Conservation (phyloP, 2,888 invertebrate genomes). For the Agrochola lychnidis region DNA sequence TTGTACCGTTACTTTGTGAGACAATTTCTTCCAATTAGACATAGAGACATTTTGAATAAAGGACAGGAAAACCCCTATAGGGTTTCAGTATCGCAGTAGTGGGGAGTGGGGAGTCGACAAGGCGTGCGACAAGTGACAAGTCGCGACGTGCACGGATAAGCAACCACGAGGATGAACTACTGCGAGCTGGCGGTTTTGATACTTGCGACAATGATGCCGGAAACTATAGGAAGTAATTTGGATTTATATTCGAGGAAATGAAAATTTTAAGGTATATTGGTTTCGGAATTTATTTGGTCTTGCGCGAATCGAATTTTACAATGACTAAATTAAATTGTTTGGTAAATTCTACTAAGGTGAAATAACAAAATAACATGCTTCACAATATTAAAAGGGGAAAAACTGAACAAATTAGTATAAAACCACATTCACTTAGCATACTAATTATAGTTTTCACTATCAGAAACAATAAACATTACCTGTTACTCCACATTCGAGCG, state of each 20-base stretch:
- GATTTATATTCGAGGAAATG: neutral
- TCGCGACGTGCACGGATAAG: slow-evolving; percentile 85
- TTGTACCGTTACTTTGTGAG: slow-evolving; percentile 59
- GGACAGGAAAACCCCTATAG: slow-evolving; percentile 78
- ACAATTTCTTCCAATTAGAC: slow-evolving; percentile 68
- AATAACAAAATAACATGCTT: neutral
- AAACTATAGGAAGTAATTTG: slow-evolving; percentile 5
- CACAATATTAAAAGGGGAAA: neutral
- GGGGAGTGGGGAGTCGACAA: slow-evolving; percentile 74
- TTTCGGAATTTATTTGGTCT: neutral
- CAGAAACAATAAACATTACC: slow-evolving; percentile 74
- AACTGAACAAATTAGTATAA: slow-evolving; percentile 23
- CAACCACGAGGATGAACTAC: slow-evolving; percentile 75
- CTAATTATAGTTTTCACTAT: slow-evolving; percentile 75
- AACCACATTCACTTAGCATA: slow-evolving; percentile 63
- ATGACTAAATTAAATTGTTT: neutral
- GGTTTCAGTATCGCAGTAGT: slow-evolving; percentile 78
- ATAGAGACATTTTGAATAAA: slow-evolving; percentile 74
- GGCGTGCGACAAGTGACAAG: slow-evolving; percentile 88
- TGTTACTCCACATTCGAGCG: slow-evolving; percentile 70
- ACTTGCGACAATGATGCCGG: slow-evolving; percentile 56
- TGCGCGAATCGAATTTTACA: neutral
- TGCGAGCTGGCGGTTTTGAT: slow-evolving; percentile 72
- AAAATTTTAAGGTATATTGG: neutral
- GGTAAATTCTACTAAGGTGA: neutral